Evolutionary conservation across 2,113 vertebrate genomes (phyloP).

Genomic region (Dasyurus viverrinus): DNA sequence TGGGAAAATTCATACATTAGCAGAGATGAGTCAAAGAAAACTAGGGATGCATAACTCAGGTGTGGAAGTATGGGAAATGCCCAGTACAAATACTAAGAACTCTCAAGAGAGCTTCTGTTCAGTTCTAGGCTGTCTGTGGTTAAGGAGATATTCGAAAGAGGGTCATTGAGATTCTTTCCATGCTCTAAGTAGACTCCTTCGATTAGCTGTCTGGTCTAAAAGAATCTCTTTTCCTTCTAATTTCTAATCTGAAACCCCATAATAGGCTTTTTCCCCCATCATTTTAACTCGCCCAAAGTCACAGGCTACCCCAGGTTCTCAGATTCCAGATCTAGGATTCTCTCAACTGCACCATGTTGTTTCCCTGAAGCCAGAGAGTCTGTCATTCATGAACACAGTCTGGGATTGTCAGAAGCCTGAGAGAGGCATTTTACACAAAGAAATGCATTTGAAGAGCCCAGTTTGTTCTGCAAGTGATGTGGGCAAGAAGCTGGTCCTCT

Average conservation of each 20-base stretch:
- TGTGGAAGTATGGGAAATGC: neutral
- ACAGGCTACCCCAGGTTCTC: neutral
- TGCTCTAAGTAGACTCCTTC: neutral
- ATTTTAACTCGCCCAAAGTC: neutral
- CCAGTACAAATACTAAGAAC: neutral
- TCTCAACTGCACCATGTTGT: neutral
- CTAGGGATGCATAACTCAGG: neutral
- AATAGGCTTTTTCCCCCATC: neutral
- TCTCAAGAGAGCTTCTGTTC: neutral
- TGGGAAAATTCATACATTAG: neutral
- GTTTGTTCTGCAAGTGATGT: neutral
- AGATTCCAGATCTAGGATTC: neutral
- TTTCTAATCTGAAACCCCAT: neutral
- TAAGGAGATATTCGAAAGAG: neutral
- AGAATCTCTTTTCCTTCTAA: neutral
- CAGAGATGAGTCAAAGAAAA: neutral
- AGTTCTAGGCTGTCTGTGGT: neutral
- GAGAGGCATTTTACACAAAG: neutral
- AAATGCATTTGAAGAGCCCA: neutral
- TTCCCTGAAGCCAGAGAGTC: neutral
- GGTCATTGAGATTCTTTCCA: neutral
- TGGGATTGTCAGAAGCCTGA: neutral
- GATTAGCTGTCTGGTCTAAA: neutral
- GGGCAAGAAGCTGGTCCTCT: neutral
- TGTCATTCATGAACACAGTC: neutral